Evolutionary conservation across 2,113 vertebrate genomes (phyloP), one percentile per base, ranked within the genome.

Genomic region (Erythrolamprus reginae): DNA sequence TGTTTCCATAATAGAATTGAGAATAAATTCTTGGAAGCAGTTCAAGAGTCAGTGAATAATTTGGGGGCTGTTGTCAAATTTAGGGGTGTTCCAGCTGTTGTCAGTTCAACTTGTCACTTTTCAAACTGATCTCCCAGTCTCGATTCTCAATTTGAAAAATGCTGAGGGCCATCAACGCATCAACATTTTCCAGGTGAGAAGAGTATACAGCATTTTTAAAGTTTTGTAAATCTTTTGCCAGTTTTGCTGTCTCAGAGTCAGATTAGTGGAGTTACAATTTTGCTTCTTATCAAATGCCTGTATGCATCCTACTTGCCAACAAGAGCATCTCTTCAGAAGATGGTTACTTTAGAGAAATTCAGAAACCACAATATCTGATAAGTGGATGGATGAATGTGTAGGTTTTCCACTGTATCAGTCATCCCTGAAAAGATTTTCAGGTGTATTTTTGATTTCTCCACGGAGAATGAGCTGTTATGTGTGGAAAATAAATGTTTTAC

Each of bases 31-130:
- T 47, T 0, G 0, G 9, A 12, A 0, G 0, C 52, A 5, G 10
- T 23, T 1, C 15, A 77, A 42, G 3, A 10, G 50, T 13, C 24
- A 4, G 19, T 82, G 82, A 15, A 45, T 98, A 98, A 0, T 19
- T 0, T 0, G 77, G 0, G 3, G 24, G 0, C 2, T 45, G 8
- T 38, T 4, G 2, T 0, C 10, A 26, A 82, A 3, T 45, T 48
- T 51, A 23, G 9, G 5, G 0, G 0, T 10, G 0, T 2, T 0
- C 0, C 12, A 42, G 10, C 42, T 33, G 55, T 5, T 24, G 24
- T 23, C 45, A 0, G 9, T 24, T 53, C 33, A 0, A 0, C 45
- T 24, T 19, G 6, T 0, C 26, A 9, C 0, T 5, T n/a, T 47
- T 19, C 26, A 28, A 85, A 55, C n/a, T 48, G 15, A 15, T 24